Conservation (phyloP, 2,888 invertebrate species). For the Ochropleura plecta region DNA sequence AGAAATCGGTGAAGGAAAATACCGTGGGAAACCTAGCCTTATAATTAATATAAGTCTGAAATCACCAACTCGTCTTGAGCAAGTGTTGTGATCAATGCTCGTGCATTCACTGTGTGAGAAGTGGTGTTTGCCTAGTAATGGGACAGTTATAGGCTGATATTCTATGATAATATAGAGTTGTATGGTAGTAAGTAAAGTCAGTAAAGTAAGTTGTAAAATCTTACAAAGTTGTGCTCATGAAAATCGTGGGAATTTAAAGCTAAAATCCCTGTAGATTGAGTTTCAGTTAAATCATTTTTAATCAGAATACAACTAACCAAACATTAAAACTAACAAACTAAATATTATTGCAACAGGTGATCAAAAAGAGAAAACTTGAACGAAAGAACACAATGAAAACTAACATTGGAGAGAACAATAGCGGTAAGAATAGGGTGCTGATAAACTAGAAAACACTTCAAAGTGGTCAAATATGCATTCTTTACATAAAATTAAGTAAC, state of each 20-base stretch:
- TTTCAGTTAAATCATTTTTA: background rate
- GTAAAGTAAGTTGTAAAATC: background rate
- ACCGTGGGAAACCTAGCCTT: no score
- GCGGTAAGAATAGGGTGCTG: conserved; percentile 33
- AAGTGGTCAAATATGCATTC: no score
- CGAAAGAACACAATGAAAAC: conserved; percentile 6
- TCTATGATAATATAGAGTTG: background rate
- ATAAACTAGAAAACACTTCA: background rate
- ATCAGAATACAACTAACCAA: background rate
- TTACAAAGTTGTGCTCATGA: background rate
- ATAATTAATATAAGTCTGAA: no score
- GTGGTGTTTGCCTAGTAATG: no score
- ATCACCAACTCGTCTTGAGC: no score
- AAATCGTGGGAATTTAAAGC: background rate
- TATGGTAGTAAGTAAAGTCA: no score
- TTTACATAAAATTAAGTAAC: no score
- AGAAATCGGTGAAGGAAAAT: no score
- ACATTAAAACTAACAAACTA: background rate
- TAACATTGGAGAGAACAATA: conserved; percentile 43
- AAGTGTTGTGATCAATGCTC: no score
- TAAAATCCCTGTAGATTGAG: background rate
- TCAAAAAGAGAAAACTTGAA: conserved; percentile 70
- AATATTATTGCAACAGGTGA: conserved; percentile 66
- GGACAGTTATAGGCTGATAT: no score
- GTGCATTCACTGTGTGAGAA: no score